phyloP scores from a whole-genome alignment of 1,140 invertebrate species.

The Oncopeltus fasciatus region DNA sequence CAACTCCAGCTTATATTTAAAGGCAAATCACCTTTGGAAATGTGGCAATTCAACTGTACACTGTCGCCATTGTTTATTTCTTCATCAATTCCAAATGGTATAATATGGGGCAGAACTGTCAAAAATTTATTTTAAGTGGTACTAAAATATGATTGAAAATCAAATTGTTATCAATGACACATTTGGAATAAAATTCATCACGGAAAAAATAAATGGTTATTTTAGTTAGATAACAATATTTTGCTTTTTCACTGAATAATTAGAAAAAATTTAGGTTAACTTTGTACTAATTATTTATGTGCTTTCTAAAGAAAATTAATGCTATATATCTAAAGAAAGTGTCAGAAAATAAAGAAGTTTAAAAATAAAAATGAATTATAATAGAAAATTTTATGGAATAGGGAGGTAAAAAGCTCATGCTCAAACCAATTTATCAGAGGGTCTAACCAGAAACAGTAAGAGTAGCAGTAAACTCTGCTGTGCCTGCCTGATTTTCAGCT shows the following conservation, averaged over 20 bases:
- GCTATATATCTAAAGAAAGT: too few species aligned
- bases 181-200: too few species aligned
- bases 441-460: slow-evolving; percentile 29
- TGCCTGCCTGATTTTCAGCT: slow-evolving; percentile 40
- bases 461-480: slow-evolving; percentile 35
- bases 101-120: slow-evolving; percentile 44
- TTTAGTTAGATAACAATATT: too few species aligned
- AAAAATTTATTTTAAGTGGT: slow-evolving; percentile 15
- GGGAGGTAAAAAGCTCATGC: slow-evolving; percentile 25
- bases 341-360: too few species aligned
- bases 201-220: too few species aligned
- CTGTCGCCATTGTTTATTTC: slow-evolving; percentile 19
- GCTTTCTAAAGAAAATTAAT: too few species aligned
- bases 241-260: too few species aligned
- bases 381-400: slow-evolving; percentile 16
- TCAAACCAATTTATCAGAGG: slow-evolving; percentile 29
- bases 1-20: slow-evolving; percentile 47
- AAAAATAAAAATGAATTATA: not conserved
- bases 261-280: too few species aligned
- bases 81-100: slow-evolving; percentile 43
- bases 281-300: too few species aligned
- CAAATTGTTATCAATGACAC: not conserved
- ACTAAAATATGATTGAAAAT: not conserved
- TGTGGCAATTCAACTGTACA: slow-evolving; percentile 37
- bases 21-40: slow-evolving; percentile 47